These are phyloP conservation scores for Opisthograptis luteolata DNA, from an alignment of 2,888 invertebrate genomes.

Conservation along the genomic window DNA sequence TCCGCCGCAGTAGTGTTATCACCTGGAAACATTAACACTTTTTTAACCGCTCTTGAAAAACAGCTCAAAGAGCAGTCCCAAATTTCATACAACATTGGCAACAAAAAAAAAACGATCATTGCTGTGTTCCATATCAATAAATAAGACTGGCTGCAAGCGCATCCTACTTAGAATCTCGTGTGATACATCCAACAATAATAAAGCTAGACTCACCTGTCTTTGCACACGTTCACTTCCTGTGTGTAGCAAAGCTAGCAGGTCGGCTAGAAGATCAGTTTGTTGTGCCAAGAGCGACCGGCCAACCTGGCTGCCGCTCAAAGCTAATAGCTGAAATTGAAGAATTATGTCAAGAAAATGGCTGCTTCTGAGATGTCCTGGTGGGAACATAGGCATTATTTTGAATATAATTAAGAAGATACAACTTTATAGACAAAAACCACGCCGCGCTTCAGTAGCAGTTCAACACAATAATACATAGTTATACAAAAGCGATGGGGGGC, in stretches of 20 bases:
- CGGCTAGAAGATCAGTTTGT: conserved; percentile 92
- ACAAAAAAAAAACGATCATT: background rate
- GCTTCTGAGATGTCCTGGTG: too few species aligned
- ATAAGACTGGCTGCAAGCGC: too few species aligned
- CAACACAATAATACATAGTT: too few species aligned
- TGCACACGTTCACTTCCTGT: conserved; percentile 98
- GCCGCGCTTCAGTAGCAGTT: too few species aligned
- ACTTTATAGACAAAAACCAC: too few species aligned
- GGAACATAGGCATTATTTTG: too few species aligned
- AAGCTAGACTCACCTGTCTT: conserved; percentile 87
- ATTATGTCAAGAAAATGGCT: background rate
- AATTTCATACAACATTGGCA: background rate
- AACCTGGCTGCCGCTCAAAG: conserved; percentile 95
- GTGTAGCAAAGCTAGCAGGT: conserved; percentile 93
- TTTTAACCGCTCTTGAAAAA: background rate
- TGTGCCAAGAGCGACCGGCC: conserved; percentile 96
- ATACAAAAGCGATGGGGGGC: too few species aligned
- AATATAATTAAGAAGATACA: too few species aligned
- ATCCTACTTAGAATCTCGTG: too few species aligned
- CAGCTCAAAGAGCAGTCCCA: background rate
- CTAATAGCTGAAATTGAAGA: conserved; percentile 82
- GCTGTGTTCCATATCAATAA: too few species aligned
- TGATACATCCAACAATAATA: too few species aligned
- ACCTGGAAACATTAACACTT: conserved; percentile 78
- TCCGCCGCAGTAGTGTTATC: conserved; percentile 92